Base-by-base conservation (phyloP, 2,888 invertebrate species). In the Amblyjoppa proteus region DNA sequence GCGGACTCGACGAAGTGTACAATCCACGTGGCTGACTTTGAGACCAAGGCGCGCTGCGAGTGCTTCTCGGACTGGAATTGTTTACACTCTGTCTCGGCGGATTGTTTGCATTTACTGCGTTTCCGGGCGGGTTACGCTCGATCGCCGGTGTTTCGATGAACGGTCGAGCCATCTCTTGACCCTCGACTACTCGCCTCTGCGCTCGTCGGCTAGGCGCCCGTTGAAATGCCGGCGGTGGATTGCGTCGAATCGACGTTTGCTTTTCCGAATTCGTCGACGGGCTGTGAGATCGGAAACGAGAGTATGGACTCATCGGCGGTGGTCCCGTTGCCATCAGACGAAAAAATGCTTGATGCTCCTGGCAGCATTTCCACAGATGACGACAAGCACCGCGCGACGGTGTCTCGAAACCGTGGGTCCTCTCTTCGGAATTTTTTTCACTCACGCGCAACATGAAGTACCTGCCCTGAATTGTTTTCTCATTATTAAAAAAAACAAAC, bases 391-490 rank as follows among this genome's bases (percentile, higher is more conserved):
- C 96, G 91, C 98, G 97, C 81, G 98, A 97, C 69, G 98, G 97
- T 34, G 98, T 97, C 95, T 99, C 98, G 94, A 99, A 99, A 6
- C 98, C 98, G 94, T 98, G 99, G n/a, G 98, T 98, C 93, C 98
- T 97, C 89, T 98, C 98, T 91, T 98, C 98, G 94, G 98, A 98
- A 95, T 98, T 98, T 96, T 99, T 99, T 95, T 99, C 99, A 92
- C 97, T 97, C 89, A 99, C 99, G 92, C 98, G 96, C 83, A 99
- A 96, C 98, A 99, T 99, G 95, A 99, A 99, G 95, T 98, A 98
- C 93, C 98, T 97, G 92, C 98, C 98, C 94, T 94, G 90, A 16
- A 81, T 69, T 41, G 69, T 78, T 51, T 38, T 16, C 2, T 41
- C 20, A 41, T 25, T 31, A 38, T 20, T 25, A 56, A 58, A 38